A percentile compares a stretch with the other conserved stretches of the same genome.
phyloP scores from a whole-genome alignment of 2,888 invertebrate genomes.

The Euzophera pinguis region DNA sequence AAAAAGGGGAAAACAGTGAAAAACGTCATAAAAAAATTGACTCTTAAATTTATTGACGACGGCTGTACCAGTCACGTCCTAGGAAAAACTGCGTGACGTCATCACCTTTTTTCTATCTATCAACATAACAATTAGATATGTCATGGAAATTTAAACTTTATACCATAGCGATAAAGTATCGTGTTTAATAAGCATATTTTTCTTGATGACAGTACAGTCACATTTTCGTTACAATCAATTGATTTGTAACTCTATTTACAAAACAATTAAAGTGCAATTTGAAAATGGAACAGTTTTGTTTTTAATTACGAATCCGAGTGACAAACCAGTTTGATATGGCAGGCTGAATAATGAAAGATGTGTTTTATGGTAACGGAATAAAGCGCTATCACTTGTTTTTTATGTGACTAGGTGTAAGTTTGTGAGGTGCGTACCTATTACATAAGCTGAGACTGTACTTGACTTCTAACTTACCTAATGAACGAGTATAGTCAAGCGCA shows the following conservation, averaged over 20 bases:
- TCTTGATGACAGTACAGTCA: background rate
- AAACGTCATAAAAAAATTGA: too few relatives aligned
- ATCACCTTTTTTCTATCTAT: slow-evolving; percentile 28
- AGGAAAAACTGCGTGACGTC: slow-evolving; percentile 31
- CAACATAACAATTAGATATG: background rate
- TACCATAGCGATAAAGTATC: background rate
- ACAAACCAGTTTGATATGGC: background rate
- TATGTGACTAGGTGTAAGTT: background rate
- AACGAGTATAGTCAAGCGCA: slow-evolving; percentile 49
- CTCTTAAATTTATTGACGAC: slow-evolving; percentile 1
- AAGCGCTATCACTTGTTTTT: background rate
- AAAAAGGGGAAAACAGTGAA: too few relatives aligned
- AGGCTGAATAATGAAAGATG: background rate
- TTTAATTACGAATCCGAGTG: slow-evolving; percentile 18
- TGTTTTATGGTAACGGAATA: background rate
- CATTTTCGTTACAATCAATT: background rate
- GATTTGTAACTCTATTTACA: background rate
- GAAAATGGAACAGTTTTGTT: background rate
- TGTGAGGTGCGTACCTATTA: slow-evolving; percentile 25
- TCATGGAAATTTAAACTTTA: background rate
- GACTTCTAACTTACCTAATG: slow-evolving; percentile 63
- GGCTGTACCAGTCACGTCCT: slow-evolving; percentile 31
- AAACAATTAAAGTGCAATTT: slow-evolving; percentile 5
- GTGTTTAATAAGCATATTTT: too few relatives aligned
- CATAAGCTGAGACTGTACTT: slow-evolving; percentile 61